Evolutionary conservation across 2,888 invertebrate species (phyloP).

Genomic region (Machimus atricapillus): DNA sequence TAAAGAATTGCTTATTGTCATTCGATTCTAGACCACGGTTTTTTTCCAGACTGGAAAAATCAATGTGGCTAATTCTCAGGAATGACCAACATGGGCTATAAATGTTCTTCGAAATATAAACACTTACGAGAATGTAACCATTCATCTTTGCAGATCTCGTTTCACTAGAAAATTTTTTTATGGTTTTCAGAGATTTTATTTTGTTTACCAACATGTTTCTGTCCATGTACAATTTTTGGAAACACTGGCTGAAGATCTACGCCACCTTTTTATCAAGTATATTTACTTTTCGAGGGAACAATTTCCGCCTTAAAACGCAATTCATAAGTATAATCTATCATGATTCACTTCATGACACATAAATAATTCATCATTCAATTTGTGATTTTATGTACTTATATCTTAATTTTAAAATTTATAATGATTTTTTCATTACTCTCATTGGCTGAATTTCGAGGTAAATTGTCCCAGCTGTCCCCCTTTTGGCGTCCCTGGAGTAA

Average conservation of each 20-base stretch:
- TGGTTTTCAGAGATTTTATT: too few relatives aligned
- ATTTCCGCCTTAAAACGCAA: neutral
- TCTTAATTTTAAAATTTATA: neutral
- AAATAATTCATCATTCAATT: neutral
- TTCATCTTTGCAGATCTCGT: neutral
- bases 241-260: neutral
- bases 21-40: too few relatives aligned
- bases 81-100: too few relatives aligned
- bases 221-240: neutral
- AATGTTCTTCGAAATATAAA: too few relatives aligned
- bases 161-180: too few relatives aligned
- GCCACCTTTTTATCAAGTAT: neutral
- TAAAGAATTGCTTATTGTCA: too few relatives aligned
- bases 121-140: too few relatives aligned
- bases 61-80: too few relatives aligned
- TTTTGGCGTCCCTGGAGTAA: neutral
- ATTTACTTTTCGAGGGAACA: neutral
- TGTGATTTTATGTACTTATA: neutral
- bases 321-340: neutral
- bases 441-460: neutral
- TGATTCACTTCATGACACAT: neutral
- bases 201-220: neutral
- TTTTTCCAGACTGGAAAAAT: too few relatives aligned
- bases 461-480: neutral
- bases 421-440: neutral